Evolutionary conservation across 2,888 invertebrate species (phyloP), one percentile per base, ranked within the genome.

Genomic region (Mamestra brassicae): DNA sequence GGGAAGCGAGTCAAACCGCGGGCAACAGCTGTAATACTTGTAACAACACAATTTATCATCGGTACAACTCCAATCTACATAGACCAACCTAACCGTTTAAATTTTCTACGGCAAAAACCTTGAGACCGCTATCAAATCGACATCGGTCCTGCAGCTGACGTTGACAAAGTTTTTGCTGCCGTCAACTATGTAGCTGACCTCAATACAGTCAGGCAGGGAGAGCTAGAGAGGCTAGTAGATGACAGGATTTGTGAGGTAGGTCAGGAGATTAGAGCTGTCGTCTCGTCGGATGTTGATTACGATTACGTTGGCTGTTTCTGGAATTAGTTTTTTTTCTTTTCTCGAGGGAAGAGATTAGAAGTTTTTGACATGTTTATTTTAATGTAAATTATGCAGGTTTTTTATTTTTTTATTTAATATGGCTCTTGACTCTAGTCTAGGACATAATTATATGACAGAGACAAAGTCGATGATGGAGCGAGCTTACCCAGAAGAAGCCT

Each of bases 81-180:
- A n/a, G 7, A 57, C 17, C 45, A 62, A 50, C 17, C 54, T 42
- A 34, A 64, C 26, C 7, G 5, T 38, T 50, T 15, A 38, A 74
- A 72, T 67, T 55, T 38, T n/a, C 55, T 6, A 6, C 26, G 71
- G 54, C 69, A 83, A 77, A 76, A 74, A 85, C 69, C 63, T 66
- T 4, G 42, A 58, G 71, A 80, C 71, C 78, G 76, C 67, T 71
- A 76, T 78, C 79, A 87, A 82, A 80, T 65, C 66, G 74, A 11
- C 57, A 66, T 64, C 26, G 62, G 54, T 64, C 10, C 76, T 85
- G 85, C 52, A 38, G 54, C 64, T 81, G 85, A 85, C 87, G 74
- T 85, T 86, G 84, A 76, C 65, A 75, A 82, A 82, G 62, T 85
- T 87, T 78, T 76, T 79, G 70, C 66, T 38, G 17, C 34, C 50